phyloP scores from a whole-genome alignment of 2,888 invertebrate genomes.

The Scrobipalpa costella region DNA sequence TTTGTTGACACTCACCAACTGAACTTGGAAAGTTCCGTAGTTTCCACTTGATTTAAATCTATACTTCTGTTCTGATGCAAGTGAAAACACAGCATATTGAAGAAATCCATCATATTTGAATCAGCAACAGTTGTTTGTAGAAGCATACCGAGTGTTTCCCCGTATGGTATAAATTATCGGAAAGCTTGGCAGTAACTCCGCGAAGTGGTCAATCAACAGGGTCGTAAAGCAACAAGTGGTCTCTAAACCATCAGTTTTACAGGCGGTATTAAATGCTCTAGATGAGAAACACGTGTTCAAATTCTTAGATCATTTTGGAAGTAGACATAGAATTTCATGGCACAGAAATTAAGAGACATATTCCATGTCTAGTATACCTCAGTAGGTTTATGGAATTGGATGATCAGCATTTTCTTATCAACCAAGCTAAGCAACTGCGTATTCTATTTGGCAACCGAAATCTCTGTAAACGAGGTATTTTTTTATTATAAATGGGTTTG shows the following conservation, averaged over 20 bases:
- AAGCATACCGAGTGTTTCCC: not conserved
- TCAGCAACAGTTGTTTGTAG: conserved; percentile 15
- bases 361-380: too few species aligned
- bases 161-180: not conserved
- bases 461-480: too few species aligned
- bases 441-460: too few species aligned
- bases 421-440: too few species aligned
- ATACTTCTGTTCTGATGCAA: not conserved
- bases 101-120: conserved; percentile 12
- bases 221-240: conserved; percentile 11
- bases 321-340: too few species aligned
- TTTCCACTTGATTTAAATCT: conserved; percentile 10
- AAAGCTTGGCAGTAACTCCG: conserved; percentile 1
- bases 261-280: not conserved
- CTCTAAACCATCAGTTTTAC: not conserved
- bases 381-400: too few species aligned
- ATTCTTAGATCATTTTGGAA: not conserved
- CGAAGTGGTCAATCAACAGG: conserved; percentile 4
- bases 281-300: not conserved
- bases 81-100: not conserved
- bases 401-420: too few species aligned
- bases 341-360: too few species aligned
- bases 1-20: conserved; percentile 35
- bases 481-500: too few species aligned
- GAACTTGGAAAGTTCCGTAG: conserved; percentile 1